These are phyloP conservation scores for Brachionus koreanus DNA, from an alignment of 1,140 invertebrate genomes.

Conservation along the genomic window DNA sequence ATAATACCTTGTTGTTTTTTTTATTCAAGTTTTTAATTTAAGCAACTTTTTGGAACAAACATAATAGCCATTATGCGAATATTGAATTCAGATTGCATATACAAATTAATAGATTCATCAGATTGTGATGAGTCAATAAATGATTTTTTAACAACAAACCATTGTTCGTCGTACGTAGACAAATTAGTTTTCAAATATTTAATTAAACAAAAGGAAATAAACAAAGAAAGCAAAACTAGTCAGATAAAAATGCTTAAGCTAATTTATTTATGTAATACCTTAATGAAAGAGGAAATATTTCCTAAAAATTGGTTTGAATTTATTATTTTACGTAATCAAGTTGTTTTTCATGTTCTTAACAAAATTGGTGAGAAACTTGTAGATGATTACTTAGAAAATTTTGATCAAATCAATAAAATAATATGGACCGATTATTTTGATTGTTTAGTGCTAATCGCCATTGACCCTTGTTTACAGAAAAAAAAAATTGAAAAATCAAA, in stretches of 20 bases:
- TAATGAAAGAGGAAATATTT: slow-evolving; percentile 1
- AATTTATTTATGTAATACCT: background rate
- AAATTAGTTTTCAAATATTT: background rate
- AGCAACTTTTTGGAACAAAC: slow-evolving; percentile 6
- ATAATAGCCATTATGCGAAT: slow-evolving; percentile 13
- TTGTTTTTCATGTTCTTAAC: background rate
- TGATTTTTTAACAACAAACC: background rate
- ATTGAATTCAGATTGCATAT: background rate
- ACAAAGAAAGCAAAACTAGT: background rate
- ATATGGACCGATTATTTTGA: slow-evolving; percentile 42
- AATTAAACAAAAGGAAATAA: background rate
- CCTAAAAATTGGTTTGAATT: slow-evolving; percentile 33
- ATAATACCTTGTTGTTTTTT: background rate
- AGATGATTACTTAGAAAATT: background rate
- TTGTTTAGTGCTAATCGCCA: slow-evolving; percentile 29
- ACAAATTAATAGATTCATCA: background rate
- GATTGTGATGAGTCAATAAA: background rate
- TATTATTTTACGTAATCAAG: background rate
- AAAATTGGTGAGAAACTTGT: background rate
- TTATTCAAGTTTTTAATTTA: background rate
- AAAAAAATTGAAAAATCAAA: slow-evolving; percentile 11
- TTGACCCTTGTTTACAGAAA: slow-evolving; percentile 20
- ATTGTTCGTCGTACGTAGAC: background rate
- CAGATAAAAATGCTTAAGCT: slow-evolving; percentile 12
- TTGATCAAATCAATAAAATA: background rate